These are phyloP conservation scores for Plutomurus gul DNA, from an alignment of 1,140 invertebrate genomes.

Conservation along the genomic window DNA sequence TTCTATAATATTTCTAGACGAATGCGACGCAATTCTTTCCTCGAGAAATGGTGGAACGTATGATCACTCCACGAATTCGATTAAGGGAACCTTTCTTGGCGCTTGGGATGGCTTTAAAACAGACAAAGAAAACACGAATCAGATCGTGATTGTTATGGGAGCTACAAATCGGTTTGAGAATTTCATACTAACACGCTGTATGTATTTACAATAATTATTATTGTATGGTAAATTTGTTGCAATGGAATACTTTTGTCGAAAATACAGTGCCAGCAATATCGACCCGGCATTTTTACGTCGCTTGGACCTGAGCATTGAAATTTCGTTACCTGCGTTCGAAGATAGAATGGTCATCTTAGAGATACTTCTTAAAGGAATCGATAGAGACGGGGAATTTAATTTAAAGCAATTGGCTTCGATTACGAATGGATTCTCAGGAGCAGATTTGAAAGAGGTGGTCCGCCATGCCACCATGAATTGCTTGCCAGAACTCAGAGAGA, in stretches of 20 bases:
- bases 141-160: background rate
- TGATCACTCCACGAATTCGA: too few species aligned
- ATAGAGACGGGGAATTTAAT: background rate
- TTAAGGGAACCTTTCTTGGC: background rate
- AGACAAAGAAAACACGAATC: background rate
- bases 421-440: conserved; percentile 6
- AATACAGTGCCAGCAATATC: background rate
- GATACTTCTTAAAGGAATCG: background rate
- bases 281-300: background rate
- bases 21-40: background rate
- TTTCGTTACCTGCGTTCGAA: background rate
- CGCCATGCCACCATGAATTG: background rate
- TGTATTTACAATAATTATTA: too few species aligned
- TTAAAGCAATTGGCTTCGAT: background rate
- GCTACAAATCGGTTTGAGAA: background rate
- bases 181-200: too few species aligned
- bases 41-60: background rate
- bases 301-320: background rate
- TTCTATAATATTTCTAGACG: background rate
- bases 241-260: too few species aligned
- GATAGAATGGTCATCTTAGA: background rate
- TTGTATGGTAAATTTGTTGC: too few species aligned
- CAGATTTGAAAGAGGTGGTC: background rate
- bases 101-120: background rate
- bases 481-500: background rate